These are phyloP conservation scores for Panzeria rudis DNA, from an alignment of 2,888 invertebrate species.

Conservation along the genomic window DNA sequence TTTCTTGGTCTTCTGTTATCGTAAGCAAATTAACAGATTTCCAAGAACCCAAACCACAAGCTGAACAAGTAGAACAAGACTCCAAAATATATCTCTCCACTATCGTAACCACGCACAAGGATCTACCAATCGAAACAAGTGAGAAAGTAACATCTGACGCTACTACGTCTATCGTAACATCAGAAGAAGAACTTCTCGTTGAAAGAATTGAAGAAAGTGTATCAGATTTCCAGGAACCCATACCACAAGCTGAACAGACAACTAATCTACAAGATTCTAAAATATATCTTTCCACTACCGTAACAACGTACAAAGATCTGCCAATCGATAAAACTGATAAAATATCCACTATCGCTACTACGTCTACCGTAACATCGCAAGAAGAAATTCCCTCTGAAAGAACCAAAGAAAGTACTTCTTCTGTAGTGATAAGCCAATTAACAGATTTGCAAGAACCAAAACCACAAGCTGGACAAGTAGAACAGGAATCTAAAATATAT, in stretches of 20 bases:
- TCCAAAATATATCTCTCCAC: background rate
- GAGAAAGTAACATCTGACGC: background rate
- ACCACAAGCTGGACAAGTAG: conserved; percentile 68
- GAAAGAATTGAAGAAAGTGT: background rate
- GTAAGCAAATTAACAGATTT: conserved; percentile 78
- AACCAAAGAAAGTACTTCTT: too few species aligned
- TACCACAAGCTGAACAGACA: too few species aligned
- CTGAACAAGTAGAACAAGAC: conserved; percentile 47
- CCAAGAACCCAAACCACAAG: conserved; percentile 76
- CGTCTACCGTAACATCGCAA: too few species aligned
- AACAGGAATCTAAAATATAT: conserved; percentile 73
- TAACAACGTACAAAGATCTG: too few species aligned
- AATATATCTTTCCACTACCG: too few species aligned
- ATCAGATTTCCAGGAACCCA: too few species aligned
- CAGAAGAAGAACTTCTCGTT: background rate
- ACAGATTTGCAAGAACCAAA: conserved; percentile 78
- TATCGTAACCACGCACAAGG: background rate
- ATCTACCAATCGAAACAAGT: background rate
- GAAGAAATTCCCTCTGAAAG: too few species aligned
- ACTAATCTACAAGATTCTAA: conserved; percentile 58
- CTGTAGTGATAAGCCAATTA: conserved; percentile 77
- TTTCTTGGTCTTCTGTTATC: conserved; percentile 77
- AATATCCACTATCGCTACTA: too few species aligned
- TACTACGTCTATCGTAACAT: conserved; percentile 12
- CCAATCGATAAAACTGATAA: too few species aligned